Conservation (phyloP, 2,113 vertebrate species). For the Prionailurus viverrinus region DNA sequence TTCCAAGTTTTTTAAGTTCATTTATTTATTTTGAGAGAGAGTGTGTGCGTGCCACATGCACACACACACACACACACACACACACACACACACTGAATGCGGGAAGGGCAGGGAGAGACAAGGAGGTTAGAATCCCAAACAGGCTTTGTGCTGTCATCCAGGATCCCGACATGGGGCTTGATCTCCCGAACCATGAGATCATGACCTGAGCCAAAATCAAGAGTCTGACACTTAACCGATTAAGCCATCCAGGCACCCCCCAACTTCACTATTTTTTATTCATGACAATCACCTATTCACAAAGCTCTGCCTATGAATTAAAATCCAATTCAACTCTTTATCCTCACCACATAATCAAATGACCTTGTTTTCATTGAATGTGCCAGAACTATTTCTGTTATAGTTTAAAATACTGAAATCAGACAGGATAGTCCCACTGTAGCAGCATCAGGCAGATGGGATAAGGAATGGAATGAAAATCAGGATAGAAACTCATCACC, state of each 20-base stretch:
- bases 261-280: neutral
- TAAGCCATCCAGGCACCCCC: no score
- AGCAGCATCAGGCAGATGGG: neutral
- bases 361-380: neutral
- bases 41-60: no score
- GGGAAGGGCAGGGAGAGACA: no score
- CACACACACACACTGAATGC: no score
- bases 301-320: neutral
- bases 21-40: no score
- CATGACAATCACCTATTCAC: neutral
- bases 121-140: no score
- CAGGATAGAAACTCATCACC: neutral
- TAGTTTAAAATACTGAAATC: neutral
- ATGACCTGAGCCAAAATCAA: no score
- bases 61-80: no score
- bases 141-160: no score
- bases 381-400: neutral
- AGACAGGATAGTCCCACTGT: neutral
- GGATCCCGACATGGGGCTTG: no score
- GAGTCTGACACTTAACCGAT: no score
- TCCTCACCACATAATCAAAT: neutral
- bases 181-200: no score
- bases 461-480: neutral
- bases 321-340: neutral
- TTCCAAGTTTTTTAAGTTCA: neutral